Conservation (phyloP, 2,888 invertebrate genomes). For the Argynnis bischoffii region DNA sequence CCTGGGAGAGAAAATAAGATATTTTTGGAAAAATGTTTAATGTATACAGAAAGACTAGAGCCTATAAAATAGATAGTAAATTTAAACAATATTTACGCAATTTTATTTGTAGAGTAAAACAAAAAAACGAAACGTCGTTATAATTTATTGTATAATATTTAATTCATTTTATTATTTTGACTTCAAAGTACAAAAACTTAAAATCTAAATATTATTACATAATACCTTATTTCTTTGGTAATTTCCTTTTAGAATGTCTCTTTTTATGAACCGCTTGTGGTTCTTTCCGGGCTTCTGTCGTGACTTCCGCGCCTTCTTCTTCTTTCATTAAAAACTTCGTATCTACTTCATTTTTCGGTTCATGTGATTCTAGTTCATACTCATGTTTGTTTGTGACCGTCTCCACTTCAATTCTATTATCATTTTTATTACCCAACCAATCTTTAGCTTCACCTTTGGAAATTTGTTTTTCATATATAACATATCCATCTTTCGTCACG, state of each 20-base stretch:
- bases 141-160: too few species aligned
- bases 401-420: slow-evolving; percentile 1
- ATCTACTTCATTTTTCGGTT: slow-evolving; percentile 18
- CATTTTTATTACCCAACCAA: slow-evolving; percentile 56
- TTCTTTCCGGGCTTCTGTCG: slow-evolving; percentile 31
- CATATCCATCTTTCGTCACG: slow-evolving; percentile 73
- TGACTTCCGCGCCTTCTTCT: slow-evolving; percentile 37
- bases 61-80: too few species aligned
- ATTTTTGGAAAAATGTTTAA: too few species aligned
- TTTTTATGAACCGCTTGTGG: slow-evolving; percentile 30
- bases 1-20: too few species aligned
- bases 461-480: slow-evolving; percentile 71
- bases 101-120: too few species aligned
- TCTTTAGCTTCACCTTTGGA: slow-evolving; percentile 65
- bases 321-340: slow-evolving; percentile 30
- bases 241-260: slow-evolving; percentile 34
- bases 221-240: slow-evolving; percentile 17
- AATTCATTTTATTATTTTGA: too few species aligned
- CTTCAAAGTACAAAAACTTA: slow-evolving; percentile 12
- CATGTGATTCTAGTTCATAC: slow-evolving; percentile 27
- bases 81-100: too few species aligned
- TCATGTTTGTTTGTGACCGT: slow-evolving; percentile 5
- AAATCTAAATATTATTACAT: neutral
- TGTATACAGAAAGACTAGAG: too few species aligned
- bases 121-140: too few species aligned